Evolutionary conservation across 2,113 vertebrate species (phyloP), one percentile per base, ranked within the genome.

Genomic region (Ammodytes marinus): DNA sequence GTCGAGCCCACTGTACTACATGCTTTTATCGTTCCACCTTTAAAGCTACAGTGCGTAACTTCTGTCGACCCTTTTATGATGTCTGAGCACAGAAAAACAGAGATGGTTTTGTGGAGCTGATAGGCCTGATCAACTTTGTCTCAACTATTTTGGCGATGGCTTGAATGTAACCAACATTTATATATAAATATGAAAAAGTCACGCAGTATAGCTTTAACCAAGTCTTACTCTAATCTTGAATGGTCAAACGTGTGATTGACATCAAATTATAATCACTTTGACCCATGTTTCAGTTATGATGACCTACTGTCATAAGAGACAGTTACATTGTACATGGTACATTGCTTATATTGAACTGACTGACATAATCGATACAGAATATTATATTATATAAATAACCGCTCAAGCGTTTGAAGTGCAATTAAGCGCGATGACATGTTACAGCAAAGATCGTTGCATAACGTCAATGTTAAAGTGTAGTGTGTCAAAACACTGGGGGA

Each of bases 311-410:
- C 27, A 27, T 37, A 45, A 79, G 54, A 69, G 27, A 27, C 27
- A 27, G 27, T n/a, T n/a, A n/a, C n/a, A n/a, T n/a, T n/a, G n/a
- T n/a, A n/a, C 3, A 3, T 61, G 74, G 69, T 60, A 8, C 11
- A 65, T 45, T 35, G 17, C 49, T 63, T 27, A 11, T 46, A 77
- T 84, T 49, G 61, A 8, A 69, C 42, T n/a, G 52, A 54, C 13
- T 19, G 0, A 69, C 17, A 55, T 19, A 64, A 85, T 89, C 87
- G 67, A 87, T 84, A 58, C 61, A 45, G 49, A 85, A 69, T 57
- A 64, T 27, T 27, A 27, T 53, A 49, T 70, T 40, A 54, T 40
- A 53, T 35, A 46, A 42, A 63, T 52, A 66, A 71, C 58, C 47
- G 47, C 2, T 79, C 64, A 69, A 39, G 9, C 1, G 3, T 43